Evolutionary conservation across 2,113 vertebrate species (phyloP).

Genomic region (Mola mola): DNA sequence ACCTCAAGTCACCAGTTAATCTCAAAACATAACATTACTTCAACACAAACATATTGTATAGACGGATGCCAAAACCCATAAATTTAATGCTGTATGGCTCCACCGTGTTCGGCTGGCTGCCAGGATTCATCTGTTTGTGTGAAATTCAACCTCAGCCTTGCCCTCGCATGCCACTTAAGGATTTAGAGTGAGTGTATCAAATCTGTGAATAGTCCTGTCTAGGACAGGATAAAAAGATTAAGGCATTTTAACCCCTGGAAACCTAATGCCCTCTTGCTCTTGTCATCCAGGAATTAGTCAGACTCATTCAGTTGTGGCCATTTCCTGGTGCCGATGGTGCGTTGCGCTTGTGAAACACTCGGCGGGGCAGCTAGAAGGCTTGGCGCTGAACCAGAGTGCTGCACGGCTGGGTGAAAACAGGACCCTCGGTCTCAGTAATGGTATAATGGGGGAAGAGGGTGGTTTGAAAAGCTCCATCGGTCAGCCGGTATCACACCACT

Average conservation of each 20-base stretch:
- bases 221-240: conserved; percentile 80
- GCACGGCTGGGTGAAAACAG: conserved; percentile 48
- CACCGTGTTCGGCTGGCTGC: conserved; percentile 28
- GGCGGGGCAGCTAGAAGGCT: conserved; percentile 39
- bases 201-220: conserved; percentile 73
- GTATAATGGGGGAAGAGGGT: conserved; percentile 52
- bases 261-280: conserved; percentile 53
- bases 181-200: conserved; percentile 76
- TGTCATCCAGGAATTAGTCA: conserved; percentile 69
- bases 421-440: conserved; percentile 58
- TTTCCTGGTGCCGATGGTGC: conserved; percentile 51
- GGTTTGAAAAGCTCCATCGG: conserved; percentile 63
- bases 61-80: no score
- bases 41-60: conserved; percentile 3
- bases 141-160: conserved; percentile 35
- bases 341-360: conserved; percentile 38
- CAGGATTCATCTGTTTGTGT: conserved; percentile 55
- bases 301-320: conserved; percentile 49
- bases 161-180: conserved; percentile 68
- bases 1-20: not conserved
- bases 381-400: conserved; percentile 46
- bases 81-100: conserved; percentile 13
- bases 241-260: conserved; percentile 76
- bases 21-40: conserved; percentile 6
- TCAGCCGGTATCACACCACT: conserved; percentile 69